Conservation (phyloP, 2,797 vertebrate genomes). For the Streptopelia turtur region DNA sequence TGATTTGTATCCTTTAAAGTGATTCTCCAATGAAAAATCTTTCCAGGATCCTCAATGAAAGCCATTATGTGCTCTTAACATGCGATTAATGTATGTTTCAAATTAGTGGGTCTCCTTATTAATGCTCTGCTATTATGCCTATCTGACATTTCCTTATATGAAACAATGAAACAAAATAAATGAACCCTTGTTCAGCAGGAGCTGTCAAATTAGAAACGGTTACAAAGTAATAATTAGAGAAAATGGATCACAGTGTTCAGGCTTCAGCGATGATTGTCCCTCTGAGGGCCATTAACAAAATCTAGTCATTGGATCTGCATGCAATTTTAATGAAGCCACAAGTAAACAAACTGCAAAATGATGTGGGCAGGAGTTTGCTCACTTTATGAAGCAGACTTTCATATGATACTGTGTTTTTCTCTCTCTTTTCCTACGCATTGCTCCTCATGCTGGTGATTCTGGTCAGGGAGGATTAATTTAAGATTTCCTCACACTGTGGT, state of each 20-base stretch:
- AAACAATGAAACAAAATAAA: constrained; percentile 76
- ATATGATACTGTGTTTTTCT: background rate
- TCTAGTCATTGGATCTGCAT: constrained; percentile 67
- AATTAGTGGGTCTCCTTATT: constrained; percentile 36
- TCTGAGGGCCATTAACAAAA: constrained; percentile 78
- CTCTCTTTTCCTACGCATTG: background rate
- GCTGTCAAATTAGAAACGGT: constrained; percentile 78
- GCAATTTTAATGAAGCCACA: constrained; percentile 78
- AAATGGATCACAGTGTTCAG: constrained; percentile 75
- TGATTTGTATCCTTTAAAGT: constrained; percentile 9
- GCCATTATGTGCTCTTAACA: constrained; percentile 22
- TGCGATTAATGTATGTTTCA: constrained; percentile 26
- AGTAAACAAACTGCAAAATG: constrained; percentile 74
- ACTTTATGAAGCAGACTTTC: constrained; percentile 9
- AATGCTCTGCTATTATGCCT: constrained; percentile 18
- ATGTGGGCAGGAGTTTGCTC: constrained; percentile 35
- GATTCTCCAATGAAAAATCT: background rate
- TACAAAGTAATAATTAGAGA: constrained; percentile 77
- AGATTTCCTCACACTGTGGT: background rate
- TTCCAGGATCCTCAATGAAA: background rate
- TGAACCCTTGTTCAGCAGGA: constrained; percentile 68
- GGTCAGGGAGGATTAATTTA: background rate
- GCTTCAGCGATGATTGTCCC: constrained; percentile 68
- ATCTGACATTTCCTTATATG: constrained; percentile 50
- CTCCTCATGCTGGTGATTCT: background rate